A percentile compares a stretch with the other conserved stretches of the same genome.
Evolutionary conservation across 2,888 invertebrate species (phyloP).

Genomic region (Eurytoma californica): DNA sequence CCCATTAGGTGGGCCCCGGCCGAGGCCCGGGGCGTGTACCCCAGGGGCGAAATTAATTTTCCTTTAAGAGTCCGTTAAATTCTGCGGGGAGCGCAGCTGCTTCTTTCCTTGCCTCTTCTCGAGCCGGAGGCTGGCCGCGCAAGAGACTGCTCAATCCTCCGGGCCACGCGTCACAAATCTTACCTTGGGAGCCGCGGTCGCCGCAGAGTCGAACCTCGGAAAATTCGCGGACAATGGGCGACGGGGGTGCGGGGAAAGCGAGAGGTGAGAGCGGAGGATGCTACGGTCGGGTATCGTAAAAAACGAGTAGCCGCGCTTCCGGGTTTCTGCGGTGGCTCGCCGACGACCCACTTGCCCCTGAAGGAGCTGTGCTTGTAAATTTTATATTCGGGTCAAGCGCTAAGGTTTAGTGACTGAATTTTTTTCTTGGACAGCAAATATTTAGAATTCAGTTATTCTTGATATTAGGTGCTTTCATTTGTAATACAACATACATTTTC

Average conservation of each 20-base stretch:
- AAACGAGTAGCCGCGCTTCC: constrained; percentile 4
- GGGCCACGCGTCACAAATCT: constrained; percentile 62
- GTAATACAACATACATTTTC: no score
- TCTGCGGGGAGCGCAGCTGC: constrained; percentile 66
- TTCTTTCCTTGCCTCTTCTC: constrained; percentile 51
- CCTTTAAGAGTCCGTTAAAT: constrained; percentile 66
- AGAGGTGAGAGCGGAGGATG: no score
- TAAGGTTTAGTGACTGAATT: not conserved
- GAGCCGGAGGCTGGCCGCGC: constrained; percentile 2
- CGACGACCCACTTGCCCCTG: not conserved
- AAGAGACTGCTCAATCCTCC: constrained; percentile 62
- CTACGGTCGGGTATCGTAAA: not conserved
- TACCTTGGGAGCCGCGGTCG: not conserved
- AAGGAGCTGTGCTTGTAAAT: not conserved
- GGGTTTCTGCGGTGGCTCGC: not conserved
- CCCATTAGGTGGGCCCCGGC: constrained; percentile 53
- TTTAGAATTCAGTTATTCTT: no score
- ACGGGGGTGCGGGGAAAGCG: not conserved
- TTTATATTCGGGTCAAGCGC: not conserved
- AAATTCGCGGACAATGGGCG: constrained; percentile 52
- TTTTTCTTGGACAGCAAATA: not conserved
- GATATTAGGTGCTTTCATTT: no score
- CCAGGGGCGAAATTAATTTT: constrained; percentile 63
- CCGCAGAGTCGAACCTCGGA: constrained; percentile 60
- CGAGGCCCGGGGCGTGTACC: constrained; percentile 47